Percentiles rank a stretch among this genome's conserved stretches.
Conservation (phyloP, 2,113 vertebrate genomes). For the Malurus alboscapulatus region DNA sequence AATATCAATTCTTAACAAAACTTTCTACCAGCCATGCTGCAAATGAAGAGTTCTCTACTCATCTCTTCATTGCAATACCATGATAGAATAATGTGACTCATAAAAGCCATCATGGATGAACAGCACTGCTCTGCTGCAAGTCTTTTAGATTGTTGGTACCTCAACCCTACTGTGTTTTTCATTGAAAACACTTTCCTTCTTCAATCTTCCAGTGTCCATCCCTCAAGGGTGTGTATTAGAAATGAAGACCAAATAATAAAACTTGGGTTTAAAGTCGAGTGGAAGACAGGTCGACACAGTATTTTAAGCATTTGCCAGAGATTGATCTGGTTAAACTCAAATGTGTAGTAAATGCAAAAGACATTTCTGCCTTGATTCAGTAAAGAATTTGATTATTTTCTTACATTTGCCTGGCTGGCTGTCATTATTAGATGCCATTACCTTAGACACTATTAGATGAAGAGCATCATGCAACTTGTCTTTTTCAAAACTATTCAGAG, state of each 20-base stretch:
- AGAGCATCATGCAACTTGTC: neutral
- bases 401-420: neutral
- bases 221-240: neutral
- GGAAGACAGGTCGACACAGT: neutral
- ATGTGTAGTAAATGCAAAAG: neutral
- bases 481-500: neutral
- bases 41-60: neutral
- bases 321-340: neutral
- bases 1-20: neutral
- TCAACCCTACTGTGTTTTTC: neutral
- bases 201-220: neutral
- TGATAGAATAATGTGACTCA: neutral
- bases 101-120: neutral
- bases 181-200: neutral
- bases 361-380: neutral
- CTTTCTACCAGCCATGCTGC: neutral
- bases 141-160: neutral
- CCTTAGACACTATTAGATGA: neutral
- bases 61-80: accelerated
- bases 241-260: neutral
- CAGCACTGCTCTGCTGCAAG: neutral
- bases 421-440: neutral
- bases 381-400: neutral
- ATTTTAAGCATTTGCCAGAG: neutral
- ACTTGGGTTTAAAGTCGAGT: neutral